phyloP scores from a whole-genome alignment of 2,113 vertebrate species.

The Galeopterus variegatus region DNA sequence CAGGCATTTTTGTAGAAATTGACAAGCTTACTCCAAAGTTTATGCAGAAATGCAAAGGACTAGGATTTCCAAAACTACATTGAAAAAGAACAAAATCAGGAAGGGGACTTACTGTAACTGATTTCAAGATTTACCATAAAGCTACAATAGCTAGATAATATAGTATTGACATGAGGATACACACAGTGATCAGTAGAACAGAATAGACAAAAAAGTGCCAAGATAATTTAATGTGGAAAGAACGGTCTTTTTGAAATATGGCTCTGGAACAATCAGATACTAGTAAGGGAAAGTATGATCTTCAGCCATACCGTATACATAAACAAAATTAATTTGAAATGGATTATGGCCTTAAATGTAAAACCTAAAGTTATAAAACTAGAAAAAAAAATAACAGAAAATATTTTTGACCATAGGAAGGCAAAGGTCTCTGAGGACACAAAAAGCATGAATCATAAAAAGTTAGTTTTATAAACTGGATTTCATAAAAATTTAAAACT shows the following conservation, averaged over 20 bases:
- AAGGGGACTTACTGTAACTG: background rate
- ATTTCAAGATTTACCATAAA: slow-evolving; percentile 10
- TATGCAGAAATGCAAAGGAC: background rate
- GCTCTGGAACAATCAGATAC: background rate
- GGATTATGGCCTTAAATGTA: background rate
- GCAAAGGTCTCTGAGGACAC: background rate
- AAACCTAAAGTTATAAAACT: background rate
- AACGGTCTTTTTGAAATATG: background rate
- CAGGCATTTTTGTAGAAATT: background rate
- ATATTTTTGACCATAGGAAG: background rate
- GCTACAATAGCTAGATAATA: background rate
- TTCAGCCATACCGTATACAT: background rate
- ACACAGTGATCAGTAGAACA: background rate
- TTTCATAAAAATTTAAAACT: background rate
- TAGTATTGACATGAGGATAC: background rate
- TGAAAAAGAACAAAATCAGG: background rate
- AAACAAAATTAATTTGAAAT: background rate
- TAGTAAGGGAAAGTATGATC: background rate
- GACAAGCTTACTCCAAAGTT: background rate
- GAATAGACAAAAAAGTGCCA: background rate
- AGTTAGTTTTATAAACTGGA: background rate
- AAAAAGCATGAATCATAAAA: background rate
- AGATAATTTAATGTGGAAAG: background rate
- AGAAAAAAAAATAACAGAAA: background rate
- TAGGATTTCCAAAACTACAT: background rate